Evolutionary conservation across 1,140 invertebrate genomes (phyloP).

Genomic region (Apis dorsata): DNA sequence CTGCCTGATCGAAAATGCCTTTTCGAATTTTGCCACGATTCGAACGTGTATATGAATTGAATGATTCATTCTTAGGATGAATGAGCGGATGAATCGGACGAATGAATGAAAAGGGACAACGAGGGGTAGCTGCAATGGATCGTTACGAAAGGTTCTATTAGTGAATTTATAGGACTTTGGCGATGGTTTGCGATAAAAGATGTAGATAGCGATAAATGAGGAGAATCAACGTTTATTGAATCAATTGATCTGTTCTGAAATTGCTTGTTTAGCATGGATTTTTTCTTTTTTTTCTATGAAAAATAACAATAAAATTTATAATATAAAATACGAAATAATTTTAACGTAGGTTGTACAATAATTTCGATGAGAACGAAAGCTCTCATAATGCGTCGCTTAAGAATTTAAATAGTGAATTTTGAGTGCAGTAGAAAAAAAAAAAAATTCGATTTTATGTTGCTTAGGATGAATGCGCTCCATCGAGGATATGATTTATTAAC

Average conservation of each 20-base stretch:
- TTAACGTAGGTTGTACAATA: too few species aligned
- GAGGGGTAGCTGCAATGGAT: not conserved
- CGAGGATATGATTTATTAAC: not conserved
- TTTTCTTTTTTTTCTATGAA: not conserved
- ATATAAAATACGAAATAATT: too few species aligned
- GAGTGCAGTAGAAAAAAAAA: not conserved
- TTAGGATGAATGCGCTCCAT: not conserved
- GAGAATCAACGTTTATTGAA: not conserved
- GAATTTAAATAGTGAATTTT: not conserved
- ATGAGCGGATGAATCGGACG: not conserved
- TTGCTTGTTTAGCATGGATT: not conserved
- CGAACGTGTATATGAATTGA: constrained; percentile 18
- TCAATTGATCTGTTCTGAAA: not conserved
- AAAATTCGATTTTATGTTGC: not conserved
- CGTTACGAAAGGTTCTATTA: not conserved
- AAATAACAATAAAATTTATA: too few species aligned
- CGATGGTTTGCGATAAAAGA: not conserved
- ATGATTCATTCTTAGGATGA: constrained; percentile 9
- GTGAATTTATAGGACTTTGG: too few species aligned
- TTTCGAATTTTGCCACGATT: constrained; percentile 17
- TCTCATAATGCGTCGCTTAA: not conserved
- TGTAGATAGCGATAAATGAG: not conserved
- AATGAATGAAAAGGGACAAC: not conserved
- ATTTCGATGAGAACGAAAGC: too few species aligned
- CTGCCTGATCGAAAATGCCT: constrained; percentile 26